These are phyloP conservation scores for Indri indri DNA, from an alignment of 2,113 vertebrate species.

Conservation along the genomic window DNA sequence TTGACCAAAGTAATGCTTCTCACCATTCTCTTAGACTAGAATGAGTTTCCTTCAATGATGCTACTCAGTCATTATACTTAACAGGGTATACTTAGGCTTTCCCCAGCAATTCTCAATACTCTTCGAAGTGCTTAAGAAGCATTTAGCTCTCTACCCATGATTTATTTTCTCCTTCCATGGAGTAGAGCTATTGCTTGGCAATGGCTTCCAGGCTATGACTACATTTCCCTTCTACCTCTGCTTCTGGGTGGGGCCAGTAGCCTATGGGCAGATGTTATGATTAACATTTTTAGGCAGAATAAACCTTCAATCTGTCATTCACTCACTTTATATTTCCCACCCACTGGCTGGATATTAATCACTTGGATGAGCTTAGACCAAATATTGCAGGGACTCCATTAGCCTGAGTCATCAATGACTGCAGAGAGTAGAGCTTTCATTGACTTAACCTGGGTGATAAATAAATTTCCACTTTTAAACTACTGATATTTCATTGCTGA, in stretches of 20 bases:
- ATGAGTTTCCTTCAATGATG: background rate
- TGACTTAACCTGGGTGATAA: background rate
- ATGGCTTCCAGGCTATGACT: background rate
- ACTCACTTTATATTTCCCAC: background rate
- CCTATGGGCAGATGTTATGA: background rate
- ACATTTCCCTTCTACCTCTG: background rate
- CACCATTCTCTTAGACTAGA: background rate
- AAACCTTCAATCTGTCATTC: background rate
- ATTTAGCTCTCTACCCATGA: too few relatives aligned
- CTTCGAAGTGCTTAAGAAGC: background rate
- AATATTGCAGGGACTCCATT: background rate
- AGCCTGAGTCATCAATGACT: background rate
- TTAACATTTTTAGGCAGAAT: background rate
- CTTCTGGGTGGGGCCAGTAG: background rate
- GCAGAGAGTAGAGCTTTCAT: background rate
- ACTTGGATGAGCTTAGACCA: background rate
- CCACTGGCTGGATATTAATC: background rate
- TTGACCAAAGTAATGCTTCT: background rate
- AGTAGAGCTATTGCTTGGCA: background rate
- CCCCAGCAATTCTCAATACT: background rate
- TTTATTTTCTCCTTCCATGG: background rate
- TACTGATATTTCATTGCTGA: background rate
- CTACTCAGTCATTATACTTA: background rate
- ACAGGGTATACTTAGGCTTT: background rate
- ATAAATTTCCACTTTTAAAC: constrained; percentile 1